phyloP scores from a whole-genome alignment of 2,888 invertebrate genomes.

The Dyspetes luteomarginatus region DNA sequence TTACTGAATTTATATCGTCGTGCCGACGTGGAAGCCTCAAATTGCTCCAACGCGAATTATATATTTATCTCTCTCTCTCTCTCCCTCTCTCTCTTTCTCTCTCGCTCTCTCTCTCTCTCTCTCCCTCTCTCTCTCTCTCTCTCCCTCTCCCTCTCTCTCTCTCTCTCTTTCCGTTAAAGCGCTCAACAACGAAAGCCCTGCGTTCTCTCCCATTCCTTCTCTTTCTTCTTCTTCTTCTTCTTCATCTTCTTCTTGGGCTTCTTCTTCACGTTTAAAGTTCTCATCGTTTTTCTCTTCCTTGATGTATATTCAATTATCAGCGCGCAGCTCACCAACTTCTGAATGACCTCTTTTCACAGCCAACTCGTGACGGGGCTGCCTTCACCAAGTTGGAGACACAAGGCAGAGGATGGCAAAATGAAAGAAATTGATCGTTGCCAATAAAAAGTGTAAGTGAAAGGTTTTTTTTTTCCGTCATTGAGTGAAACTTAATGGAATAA shows the following conservation, averaged over 20 bases:
- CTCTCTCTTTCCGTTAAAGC: slow-evolving; percentile 26
- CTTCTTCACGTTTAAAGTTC: slow-evolving; percentile 58
- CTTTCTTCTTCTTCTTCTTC: slow-evolving; percentile 53
- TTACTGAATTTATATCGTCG: slow-evolving; percentile 81
- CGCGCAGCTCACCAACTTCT: slow-evolving; percentile 60
- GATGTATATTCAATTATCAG: slow-evolving; percentile 78
- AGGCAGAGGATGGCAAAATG: background rate
- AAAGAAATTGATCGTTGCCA: background rate
- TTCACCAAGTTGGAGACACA: slow-evolving; percentile 1
- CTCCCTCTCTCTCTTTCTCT: slow-evolving; percentile 67
- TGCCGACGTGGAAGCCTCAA: slow-evolving; percentile 71
- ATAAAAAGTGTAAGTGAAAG: background rate
- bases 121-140: slow-evolving; percentile 23
- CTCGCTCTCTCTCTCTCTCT: slow-evolving; percentile 36
- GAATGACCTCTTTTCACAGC: slow-evolving; percentile 24
- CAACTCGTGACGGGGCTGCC: background rate
- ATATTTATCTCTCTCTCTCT: slow-evolving; percentile 53
- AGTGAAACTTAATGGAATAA: no score
- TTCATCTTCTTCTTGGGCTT: slow-evolving; percentile 51
- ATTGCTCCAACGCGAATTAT: slow-evolving; percentile 76
- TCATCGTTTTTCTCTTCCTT: slow-evolving; percentile 66
- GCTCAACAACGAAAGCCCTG: no score
- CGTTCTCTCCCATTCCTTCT: slow-evolving; percentile 1
- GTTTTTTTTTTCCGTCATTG: no score
- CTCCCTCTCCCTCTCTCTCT: slow-evolving; percentile 34